Evolutionary conservation across 2,113 vertebrate species (phyloP).

Genomic region (Tetrao urogallus): DNA sequence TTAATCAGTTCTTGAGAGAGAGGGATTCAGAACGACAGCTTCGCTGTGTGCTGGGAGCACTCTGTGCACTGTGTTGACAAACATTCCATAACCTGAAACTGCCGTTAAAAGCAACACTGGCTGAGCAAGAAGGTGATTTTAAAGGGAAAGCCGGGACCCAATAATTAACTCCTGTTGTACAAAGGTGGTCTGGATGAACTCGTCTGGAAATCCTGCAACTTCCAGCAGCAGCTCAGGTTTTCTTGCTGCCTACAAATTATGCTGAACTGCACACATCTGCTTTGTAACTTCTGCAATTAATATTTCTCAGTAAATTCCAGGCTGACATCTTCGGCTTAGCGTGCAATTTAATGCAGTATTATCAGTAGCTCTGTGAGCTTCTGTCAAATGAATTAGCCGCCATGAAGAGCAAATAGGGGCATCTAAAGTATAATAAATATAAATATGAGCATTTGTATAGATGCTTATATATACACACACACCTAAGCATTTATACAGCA

Average conservation of each 20-base stretch:
- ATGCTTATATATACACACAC: neutral
- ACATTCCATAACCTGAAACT: neutral
- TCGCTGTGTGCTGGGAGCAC: neutral
- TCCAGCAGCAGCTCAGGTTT: neutral
- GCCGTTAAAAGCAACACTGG: neutral
- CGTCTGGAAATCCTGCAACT: constrained; percentile 57
- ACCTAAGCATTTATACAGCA: neutral
- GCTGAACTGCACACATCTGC: neutral
- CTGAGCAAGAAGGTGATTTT: constrained; percentile 6
- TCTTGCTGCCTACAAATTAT: neutral
- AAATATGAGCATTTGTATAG: neutral
- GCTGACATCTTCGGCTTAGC: neutral
- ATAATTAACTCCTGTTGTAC: constrained; percentile 37
- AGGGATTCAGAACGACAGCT: neutral
- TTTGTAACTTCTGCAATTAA: constrained; percentile 37
- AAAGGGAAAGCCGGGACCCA: constrained; percentile 27
- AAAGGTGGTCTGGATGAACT: constrained; percentile 53
- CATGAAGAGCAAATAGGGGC: neutral
- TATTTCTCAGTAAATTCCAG: constrained; percentile 9
- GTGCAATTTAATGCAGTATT: neutral
- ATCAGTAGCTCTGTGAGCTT: neutral
- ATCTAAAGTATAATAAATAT: neutral
- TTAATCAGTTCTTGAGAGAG: neutral
- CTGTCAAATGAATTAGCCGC: constrained; percentile 11
- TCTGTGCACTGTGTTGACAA: accelerated